Base-by-base conservation (phyloP, 2,113 vertebrate genomes). In the Gymnorhina tibicen region DNA sequence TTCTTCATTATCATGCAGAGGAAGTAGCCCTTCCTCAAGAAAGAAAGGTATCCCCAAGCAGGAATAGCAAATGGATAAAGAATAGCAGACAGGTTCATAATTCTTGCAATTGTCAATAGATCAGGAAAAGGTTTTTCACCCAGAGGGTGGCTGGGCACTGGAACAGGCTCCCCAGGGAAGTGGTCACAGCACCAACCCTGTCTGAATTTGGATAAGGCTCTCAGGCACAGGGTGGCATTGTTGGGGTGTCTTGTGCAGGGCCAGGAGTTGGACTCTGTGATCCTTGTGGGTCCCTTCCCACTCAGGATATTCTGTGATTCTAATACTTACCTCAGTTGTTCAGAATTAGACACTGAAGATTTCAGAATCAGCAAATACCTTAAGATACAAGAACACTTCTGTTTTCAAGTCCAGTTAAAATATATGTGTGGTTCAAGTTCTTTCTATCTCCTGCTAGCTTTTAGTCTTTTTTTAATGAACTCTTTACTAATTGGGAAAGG, bases 381-480 rank as follows among this genome's bases (percentile, higher is more conserved):
- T 53, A 49, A 59, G 53, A 77, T 24, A 58, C 1, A 10, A 82
- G 39, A 72, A 41, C 19, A 35, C 13, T 37, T 64, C 21, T 53
- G 27, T 83, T 88, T 85, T 64, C 32, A 68, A 53, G 55, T 49
- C 41, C 60, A 53, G 53, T 50, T 62, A 30, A 85, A 83, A 66
- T 66, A 28, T 22, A 55, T 41, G 10, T 9, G 13, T 37, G 33
- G n/a, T 68, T 89, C 69, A 89, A 46, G 77, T 16, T 62, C 16
- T 55, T 86, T 77, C 58, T 85, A 35, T 55, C 39, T 74, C 60
- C 59, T 90, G 56, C 28, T 91, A 58, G 62, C 35, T 87, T 63
- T 72, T 96, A 95, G 90, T 58, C 35, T 81, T 70, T 91, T 60
- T 97, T 92, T 96, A 94, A 53, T 94, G 62, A 93, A 93, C 91